Percentiles rank a stretch among this genome's conserved stretches.
Conservation (phyloP, 2,113 vertebrate species). For the Garra rufa region DNA sequence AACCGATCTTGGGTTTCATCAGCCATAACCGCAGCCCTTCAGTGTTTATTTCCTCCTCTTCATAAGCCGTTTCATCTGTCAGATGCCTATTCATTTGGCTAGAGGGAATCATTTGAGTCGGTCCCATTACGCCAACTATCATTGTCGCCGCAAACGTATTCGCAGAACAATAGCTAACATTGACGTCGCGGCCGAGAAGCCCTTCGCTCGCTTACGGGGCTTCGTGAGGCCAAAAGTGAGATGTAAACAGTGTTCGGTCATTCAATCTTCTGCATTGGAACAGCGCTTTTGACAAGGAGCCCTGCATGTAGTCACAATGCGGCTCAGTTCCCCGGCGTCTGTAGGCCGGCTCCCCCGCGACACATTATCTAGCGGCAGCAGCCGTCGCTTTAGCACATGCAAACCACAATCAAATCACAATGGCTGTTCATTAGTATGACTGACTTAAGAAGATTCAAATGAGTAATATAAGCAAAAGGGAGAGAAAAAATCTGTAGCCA, state of each 20-base stretch:
- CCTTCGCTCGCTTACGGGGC: slow-evolving; percentile 56
- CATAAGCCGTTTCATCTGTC: slow-evolving; percentile 52
- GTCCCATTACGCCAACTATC: slow-evolving; percentile 49
- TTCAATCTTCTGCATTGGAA: slow-evolving; percentile 75
- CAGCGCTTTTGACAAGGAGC: slow-evolving; percentile 73
- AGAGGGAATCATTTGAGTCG: slow-evolving; percentile 53
- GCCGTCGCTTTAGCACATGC: slow-evolving; percentile 58
- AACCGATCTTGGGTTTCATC: slow-evolving; percentile 58
- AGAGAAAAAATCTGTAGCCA: neutral
- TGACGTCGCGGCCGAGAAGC: slow-evolving; percentile 56
- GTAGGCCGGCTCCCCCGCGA: slow-evolving; percentile 69
- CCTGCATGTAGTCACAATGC: slow-evolving; percentile 66
- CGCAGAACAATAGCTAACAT: slow-evolving; percentile 56
- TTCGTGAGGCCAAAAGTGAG: slow-evolving; percentile 64
- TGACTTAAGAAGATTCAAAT: neutral
- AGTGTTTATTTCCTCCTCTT: slow-evolving; percentile 55
- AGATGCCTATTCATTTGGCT: slow-evolving; percentile 61
- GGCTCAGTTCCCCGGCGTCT: slow-evolving; percentile 58
- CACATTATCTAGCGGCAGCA: slow-evolving; percentile 76
- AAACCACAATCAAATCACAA: neutral
- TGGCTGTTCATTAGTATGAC: neutral
- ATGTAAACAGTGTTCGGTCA: slow-evolving; percentile 78
- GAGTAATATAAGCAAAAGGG: neutral
- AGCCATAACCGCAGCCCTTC: slow-evolving; percentile 41
- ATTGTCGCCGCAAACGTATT: slow-evolving; percentile 49